Evolutionary conservation across 2,797 vertebrate genomes (phyloP), one percentile per base, ranked within the genome.

Genomic region (Erithacus rubecula): DNA sequence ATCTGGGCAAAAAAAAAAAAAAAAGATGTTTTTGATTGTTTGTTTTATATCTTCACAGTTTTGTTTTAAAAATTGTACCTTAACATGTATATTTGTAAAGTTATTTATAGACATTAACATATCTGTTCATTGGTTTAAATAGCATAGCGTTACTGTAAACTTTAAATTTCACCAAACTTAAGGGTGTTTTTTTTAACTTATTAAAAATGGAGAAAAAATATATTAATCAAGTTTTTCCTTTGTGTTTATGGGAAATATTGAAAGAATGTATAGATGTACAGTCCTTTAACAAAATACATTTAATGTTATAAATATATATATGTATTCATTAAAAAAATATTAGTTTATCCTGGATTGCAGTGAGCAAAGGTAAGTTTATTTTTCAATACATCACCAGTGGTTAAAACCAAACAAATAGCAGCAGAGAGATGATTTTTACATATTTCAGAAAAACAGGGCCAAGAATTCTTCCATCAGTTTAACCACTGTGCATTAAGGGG

Each of bases 21-120:
- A 98, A 97, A 51, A 98, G 97, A 98, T 98, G 83, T 79, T 83
- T 89, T 64, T 90, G 80, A 78, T 89, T 91, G 87, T 98, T 68
- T 89, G 98, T 96, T 96, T 95, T 94, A 81, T 96, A 98, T 98
- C 97, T 95, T 97, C 95, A 97, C 98, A 98, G 97, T 98, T 98
- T 98, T 98, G 97, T 98, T 98, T 98, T 97, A 98, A 98, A 99
- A 97, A 98, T 96, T 98, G 98, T 99, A 98, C 98, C 98, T 98
- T 98, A 99, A 98, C 98, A 53, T 99, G 99, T 99, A 99, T 99
- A 99, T 99, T 99, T 99, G 99, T 99, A 99, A 99, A 99, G 98
- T 98, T 99, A 99, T 99, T 99, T 99, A 99, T 99, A 99, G 98
- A 98, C 98, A 96, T 96, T 98, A 98, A 98, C 98, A 98, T 98